Base-by-base conservation (phyloP, 1,140 invertebrate genomes). In the Dermatophagoides farinae region DNA sequence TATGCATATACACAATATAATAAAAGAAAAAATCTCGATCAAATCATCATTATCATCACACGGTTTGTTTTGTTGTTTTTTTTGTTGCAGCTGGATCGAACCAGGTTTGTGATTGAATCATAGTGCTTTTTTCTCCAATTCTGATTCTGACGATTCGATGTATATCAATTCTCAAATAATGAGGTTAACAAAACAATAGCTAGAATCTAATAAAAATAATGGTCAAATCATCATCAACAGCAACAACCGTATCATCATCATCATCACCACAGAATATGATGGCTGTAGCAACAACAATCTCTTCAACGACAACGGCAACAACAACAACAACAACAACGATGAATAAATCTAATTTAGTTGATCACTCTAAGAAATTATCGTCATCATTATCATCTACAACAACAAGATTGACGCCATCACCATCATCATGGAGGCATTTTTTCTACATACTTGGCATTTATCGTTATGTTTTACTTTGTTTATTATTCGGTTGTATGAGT, bases 381-480 rank as follows among this genome's bases (percentile, higher is more conserved):
- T 31, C 14, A 31, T 31, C 11, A 55, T n/a, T 12, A 22, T 55
- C n/a, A 43, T 43, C 41, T 2, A 18, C 41, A 43, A 43, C n/a
- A 18, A 16, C 41, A 18, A 2, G 10, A 14, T 14, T 18, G 41
- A 47, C 43, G 1, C 10, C 43, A 39, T 31, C 43, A 18, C 39
- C 39, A 37, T 16, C 12, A 46, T 52, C 22, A 22, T 38, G 6
- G 31, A 31, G 31, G 8, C 53, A 55, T 25, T 44, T 55, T 44
- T 12, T 55, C 23, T 55, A 55, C 31, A 40, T 55, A 2, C 53
- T 55, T 23, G 6, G 4, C 6, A 39, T 55, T 23, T 55, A 58
- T 22, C 85, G 85, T 70, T 85, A 85, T 70, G 82, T 85, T 44
- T 77, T 85, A 38, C 77, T 84, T 70, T 85, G 82, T 68, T 79